phyloP scores from a whole-genome alignment of 2,113 vertebrate genomes.

The Ailurus styani region DNA sequence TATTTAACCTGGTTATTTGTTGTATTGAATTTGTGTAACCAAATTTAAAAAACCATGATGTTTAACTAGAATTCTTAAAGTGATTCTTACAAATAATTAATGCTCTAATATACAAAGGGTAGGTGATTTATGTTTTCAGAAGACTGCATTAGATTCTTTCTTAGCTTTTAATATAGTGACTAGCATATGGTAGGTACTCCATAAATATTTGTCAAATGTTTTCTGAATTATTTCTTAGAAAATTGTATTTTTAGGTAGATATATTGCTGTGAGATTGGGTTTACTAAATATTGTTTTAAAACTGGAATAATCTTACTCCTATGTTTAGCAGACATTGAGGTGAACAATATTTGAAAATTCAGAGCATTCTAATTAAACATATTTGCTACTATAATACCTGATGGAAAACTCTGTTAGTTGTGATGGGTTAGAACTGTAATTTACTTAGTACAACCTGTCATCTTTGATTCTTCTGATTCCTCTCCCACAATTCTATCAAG shows the following conservation, averaged over 20 bases:
- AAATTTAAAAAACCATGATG: neutral
- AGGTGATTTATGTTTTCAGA: neutral
- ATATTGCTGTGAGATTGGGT: neutral
- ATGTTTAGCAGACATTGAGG: neutral
- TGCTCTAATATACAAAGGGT: neutral
- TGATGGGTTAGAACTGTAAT: neutral
- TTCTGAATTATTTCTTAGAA: slow-evolving; percentile 20
- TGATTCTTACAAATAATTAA: neutral
- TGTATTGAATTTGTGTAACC: neutral
- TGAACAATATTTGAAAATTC: slow-evolving; percentile 1
- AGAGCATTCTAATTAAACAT: slow-evolving; percentile 11
- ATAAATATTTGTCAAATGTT: neutral
- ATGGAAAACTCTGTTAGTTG: neutral
- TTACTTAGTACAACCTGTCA: neutral
- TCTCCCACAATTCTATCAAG: neutral
- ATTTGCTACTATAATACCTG: neutral
- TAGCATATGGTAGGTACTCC: neutral
- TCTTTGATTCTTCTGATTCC: neutral
- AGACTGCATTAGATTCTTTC: neutral
- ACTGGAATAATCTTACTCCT: neutral
- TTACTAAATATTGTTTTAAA: slow-evolving; percentile 24
- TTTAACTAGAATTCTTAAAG: neutral
- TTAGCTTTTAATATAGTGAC: neutral
- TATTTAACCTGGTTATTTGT: neutral
- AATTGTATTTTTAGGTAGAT: neutral